Percentiles rank a stretch among this genome's conserved stretches.
phyloP scores from a whole-genome alignment of 2,797 vertebrate genomes.

The Pseudochromis fuscus region DNA sequence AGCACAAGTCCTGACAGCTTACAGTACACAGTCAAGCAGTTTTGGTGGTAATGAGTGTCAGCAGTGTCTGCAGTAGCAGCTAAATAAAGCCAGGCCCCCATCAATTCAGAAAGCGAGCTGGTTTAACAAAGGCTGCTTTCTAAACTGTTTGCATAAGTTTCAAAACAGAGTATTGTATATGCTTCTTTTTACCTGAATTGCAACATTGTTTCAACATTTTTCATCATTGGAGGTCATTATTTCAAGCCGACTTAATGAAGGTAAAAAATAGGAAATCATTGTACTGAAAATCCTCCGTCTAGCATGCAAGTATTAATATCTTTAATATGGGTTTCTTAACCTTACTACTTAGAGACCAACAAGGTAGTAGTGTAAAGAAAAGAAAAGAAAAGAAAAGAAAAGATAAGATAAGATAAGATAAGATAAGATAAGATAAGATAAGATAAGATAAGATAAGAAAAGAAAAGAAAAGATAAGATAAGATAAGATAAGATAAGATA shows the following conservation, averaged over 20 bases:
- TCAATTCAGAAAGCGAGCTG: slow-evolving; percentile 20
- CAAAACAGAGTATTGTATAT: background rate
- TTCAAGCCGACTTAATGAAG: background rate
- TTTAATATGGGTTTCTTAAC: background rate
- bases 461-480: too few relatives aligned
- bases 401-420: too few relatives aligned
- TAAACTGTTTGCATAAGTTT: slow-evolving; percentile 4
- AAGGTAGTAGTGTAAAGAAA: too few relatives aligned
- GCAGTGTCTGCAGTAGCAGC: slow-evolving; percentile 39
- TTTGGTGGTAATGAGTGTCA: slow-evolving; percentile 42
- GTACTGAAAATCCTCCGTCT: background rate
- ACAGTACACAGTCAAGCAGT: slow-evolving; percentile 32
- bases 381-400: too few relatives aligned
- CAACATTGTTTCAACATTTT: background rate
- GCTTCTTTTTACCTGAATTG: background rate
- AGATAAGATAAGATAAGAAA: too few relatives aligned
- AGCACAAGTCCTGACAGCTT: slow-evolving; percentile 40
- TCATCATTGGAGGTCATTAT: background rate
- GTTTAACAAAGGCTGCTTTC: slow-evolving; percentile 9
- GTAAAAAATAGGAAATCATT: background rate
- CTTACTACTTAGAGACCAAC: background rate
- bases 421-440: too few relatives aligned
- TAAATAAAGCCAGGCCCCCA: slow-evolving; percentile 48
- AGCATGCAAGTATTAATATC: background rate
- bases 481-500: too few relatives aligned